Percentiles rank a stretch among this genome's conserved stretches.
These are phyloP conservation scores for Marmota flaviventris DNA, from an alignment of 2,113 vertebrate genomes.

Conservation along the genomic window DNA sequence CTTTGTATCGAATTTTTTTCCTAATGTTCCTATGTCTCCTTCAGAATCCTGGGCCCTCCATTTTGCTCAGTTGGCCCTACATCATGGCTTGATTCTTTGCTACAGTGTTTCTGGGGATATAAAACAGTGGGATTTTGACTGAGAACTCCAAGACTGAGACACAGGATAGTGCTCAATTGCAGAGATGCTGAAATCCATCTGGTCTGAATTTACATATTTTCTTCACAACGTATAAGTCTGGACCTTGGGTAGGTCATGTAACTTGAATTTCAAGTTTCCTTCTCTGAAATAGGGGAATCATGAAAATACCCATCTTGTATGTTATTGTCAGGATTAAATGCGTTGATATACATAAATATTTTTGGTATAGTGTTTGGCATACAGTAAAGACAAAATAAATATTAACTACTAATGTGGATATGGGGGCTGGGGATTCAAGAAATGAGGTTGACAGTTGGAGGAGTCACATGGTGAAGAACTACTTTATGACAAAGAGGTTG, in stretches of 20 bases:
- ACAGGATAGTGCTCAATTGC: rapidly evolving
- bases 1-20: background rate
- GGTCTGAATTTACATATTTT: background rate
- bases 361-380: background rate
- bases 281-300: background rate
- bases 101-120: background rate
- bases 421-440: background rate
- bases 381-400: background rate
- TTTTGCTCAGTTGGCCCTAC: background rate
- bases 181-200: background rate
- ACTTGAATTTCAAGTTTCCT: background rate
- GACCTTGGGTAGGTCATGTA: background rate
- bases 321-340: background rate
- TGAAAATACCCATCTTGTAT: background rate
- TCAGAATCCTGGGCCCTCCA: background rate
- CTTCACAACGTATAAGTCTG: background rate
- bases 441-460: background rate
- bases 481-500: background rate
- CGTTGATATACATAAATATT: background rate
- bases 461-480: background rate
- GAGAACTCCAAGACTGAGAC: background rate
- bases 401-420: background rate
- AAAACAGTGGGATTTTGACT: background rate
- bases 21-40: background rate
- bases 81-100: background rate